Base-by-base conservation (phyloP, 2,888 invertebrate species). In the Clunio marinus region DNA sequence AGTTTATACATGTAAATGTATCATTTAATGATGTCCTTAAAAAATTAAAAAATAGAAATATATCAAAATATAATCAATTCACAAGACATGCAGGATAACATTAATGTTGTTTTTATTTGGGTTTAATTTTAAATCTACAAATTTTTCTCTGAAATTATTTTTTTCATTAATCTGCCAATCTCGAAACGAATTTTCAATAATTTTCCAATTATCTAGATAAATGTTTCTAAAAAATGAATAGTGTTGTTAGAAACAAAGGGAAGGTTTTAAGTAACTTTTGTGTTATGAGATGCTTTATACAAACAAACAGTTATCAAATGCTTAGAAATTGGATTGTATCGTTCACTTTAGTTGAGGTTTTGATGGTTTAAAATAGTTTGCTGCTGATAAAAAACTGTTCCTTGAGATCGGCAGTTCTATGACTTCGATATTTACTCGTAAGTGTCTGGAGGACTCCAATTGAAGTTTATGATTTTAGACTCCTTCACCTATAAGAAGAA, bases 381-480 rank as follows among this genome's bases (percentile, higher is more conserved):
- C 46, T 28, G 27, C 28, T 24, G 28, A n/a, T 24, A 2, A 41
- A 41, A 41, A n/a, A n/a, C n/a, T n/a, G n/a, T n/a, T n/a, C n/a
- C n/a, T n/a, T 41, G 41, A 2, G n/a, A 41, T 41, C 41, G 41
- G 41, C 51, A 51, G 51, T 41, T 45, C 17, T 2, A 25, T 45
- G 20, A 25, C 15, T 41, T 5, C 15, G 24, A 24, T 25, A 13
- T n/a, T 63, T 63, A 63, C 24, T 63, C 63, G 20, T 45, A 45
- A 5, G 63, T 63, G 10, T 63, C 45, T 45, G 66, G 66, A 22
- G 66, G 66, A 13, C 28, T 8, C 10, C 4, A 28, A 32, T 66
- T 51, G 8, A 66, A 22, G 1, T 28, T n/a, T 3, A 51, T 51
- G 5, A 51, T 3, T 7, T 32, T 15, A 15, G 13, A 1, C 32